Percentiles rank a stretch among this genome's conserved stretches.
phyloP scores from a whole-genome alignment of 1,140 invertebrate genomes.

The Vanessa atalanta region DNA sequence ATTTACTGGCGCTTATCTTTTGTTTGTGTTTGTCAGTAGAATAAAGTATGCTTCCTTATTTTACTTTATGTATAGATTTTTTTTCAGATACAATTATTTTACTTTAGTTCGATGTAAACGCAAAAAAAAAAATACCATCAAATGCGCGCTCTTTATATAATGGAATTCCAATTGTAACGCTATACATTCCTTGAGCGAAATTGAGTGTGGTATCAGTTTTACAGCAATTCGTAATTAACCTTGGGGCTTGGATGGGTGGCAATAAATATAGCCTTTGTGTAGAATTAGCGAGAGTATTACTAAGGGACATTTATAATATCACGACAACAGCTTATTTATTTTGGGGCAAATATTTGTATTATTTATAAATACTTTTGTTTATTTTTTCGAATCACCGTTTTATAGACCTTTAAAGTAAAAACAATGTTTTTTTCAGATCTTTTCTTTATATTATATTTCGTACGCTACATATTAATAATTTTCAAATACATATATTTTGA shows the following conservation, averaged over 20 bases:
- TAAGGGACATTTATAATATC: background rate
- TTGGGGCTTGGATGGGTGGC: background rate
- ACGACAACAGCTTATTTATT: background rate
- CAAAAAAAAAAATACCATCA: background rate
- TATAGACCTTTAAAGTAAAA: too few relatives aligned
- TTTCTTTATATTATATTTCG: too few relatives aligned
- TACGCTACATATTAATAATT: too few relatives aligned
- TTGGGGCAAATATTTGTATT: background rate
- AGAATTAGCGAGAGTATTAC: background rate
- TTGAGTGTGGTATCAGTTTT: background rate
- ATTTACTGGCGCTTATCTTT: constrained; percentile 2
- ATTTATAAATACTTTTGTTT: too few relatives aligned
- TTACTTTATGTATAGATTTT: background rate
- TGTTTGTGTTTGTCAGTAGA: background rate
- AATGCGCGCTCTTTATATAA: background rate
- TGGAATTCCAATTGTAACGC: background rate
- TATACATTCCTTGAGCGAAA: background rate
- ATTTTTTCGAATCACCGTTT: too few relatives aligned
- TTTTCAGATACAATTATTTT: too few relatives aligned
- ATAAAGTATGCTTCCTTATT: background rate
- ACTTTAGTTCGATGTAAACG: too few relatives aligned
- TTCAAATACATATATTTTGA: too few relatives aligned
- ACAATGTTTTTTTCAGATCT: too few relatives aligned
- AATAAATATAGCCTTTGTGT: background rate
- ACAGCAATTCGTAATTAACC: constrained; percentile 1